Evolutionary conservation across 2,113 vertebrate species (phyloP), one percentile per base, ranked within the genome.

Genomic region (Psilopsiagon aymara): DNA sequence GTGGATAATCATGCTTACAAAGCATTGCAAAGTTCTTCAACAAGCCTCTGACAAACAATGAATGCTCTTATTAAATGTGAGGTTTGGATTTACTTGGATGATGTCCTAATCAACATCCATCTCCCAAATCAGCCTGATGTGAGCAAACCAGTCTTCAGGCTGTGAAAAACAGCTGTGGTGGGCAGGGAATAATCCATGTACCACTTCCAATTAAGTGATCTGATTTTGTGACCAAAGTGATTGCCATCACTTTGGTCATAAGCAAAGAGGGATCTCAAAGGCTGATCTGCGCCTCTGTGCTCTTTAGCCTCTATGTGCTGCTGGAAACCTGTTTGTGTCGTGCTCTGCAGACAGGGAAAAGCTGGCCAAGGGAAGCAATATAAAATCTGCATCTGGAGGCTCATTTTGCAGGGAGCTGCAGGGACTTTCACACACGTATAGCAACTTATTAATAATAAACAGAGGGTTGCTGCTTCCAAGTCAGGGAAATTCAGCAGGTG

Each of bases 391-490:
- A 39, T 69, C 86, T 92, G 83, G 86, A 84, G 77, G 86, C 62
- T 95, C n/a, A 6, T 92, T 81, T 87, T 9, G 2, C 82, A 39
- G 78, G 90, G 92, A 92, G 75, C 91, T 93, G 59, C 41, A 46
- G 64, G 88, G 80, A 69, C 60, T 92, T 94, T 47, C 69, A 77
- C 44, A 83, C 80, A 84, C 6, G 2, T 86, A 60, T 21, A 94
- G 81, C 78, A 93, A 60, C 10, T 47, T 84, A 69, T 41, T 68
- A 84, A 79, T 88, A 95, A 93, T 46, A 88, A 94, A 76, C 83
- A 94, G 79, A 82, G 35, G 23, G 9, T n/a, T 64, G 28, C 52
- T 6, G 77, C 86, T 92, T 84, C 83, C 60, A 84, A 92, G 41
- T 35, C 67, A 53, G 69, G 80, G 77, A 86, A 82, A 64, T 44